These are phyloP conservation scores for Caenorhabditis inopinata DNA, from an alignment of 1,140 invertebrate species.

Conservation along the genomic window DNA sequence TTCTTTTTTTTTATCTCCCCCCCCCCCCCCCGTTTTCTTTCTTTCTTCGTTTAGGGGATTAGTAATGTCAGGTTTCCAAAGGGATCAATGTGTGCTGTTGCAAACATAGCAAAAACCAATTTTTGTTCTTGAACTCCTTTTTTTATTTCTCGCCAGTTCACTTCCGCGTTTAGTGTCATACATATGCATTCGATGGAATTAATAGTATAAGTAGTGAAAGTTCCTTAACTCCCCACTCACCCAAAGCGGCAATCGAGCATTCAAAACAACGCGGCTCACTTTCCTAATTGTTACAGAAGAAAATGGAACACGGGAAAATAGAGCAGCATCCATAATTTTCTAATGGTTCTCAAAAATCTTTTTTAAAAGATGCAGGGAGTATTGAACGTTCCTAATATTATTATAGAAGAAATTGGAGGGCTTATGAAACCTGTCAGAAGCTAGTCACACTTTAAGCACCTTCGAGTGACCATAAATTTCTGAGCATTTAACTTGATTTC, in stretches of 20 bases:
- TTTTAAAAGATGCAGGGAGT: too few species aligned
- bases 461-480: too few species aligned
- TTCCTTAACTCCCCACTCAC: conserved; percentile 3
- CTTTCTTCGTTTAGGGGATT: background rate
- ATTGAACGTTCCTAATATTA: too few species aligned
- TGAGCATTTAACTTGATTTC: too few species aligned
- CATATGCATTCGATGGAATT: background rate
- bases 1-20: too few species aligned
- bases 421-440: too few species aligned
- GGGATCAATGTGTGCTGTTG: conserved; percentile 17
- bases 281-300: background rate
- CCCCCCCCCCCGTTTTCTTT: too few species aligned
- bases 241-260: background rate
- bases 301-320: background rate
- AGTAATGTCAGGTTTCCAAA: background rate
- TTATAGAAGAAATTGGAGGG: too few species aligned
- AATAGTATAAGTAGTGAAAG: background rate
- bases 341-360: background rate
- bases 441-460: too few species aligned
- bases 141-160: background rate
- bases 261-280: conserved; percentile 4
- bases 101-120: background rate
- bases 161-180: background rate
- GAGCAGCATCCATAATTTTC: background rate
- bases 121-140: background rate